These are phyloP conservation scores for Zoanthus solanderi DNA, from an alignment of 92 coral and sea anemone genomes.

Conservation along the genomic window DNA sequence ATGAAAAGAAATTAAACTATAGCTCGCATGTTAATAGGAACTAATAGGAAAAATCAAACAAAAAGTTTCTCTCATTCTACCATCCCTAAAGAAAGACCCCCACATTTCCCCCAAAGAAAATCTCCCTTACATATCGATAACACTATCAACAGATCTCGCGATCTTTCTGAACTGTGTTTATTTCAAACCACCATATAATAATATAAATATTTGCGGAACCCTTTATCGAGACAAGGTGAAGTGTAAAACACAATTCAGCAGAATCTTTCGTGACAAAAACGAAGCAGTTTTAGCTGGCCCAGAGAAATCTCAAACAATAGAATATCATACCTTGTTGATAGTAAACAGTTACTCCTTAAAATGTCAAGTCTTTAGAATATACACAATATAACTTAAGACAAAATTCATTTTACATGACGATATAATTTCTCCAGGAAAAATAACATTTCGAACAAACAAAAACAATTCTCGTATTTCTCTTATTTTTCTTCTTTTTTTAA, in stretches of 20 bases:
- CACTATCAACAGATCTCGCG: background rate
- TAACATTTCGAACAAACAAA: background rate
- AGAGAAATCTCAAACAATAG: slow-evolving; percentile 23
- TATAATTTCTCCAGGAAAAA: background rate
- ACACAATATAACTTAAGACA: background rate
- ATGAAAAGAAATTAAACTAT: too few relatives aligned
- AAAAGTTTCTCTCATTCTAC: too few relatives aligned
- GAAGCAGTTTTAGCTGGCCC: slow-evolving; percentile 14
- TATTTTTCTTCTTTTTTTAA: background rate
- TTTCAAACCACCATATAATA: slow-evolving; percentile 25
- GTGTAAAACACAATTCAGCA: slow-evolving; percentile 26
- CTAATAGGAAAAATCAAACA: too few relatives aligned
- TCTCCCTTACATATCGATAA: background rate
- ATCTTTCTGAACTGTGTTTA: slow-evolving; percentile 26
- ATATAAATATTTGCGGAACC: slow-evolving; percentile 33
- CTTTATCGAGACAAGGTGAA: slow-evolving; percentile 18
- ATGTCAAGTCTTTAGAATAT: background rate
- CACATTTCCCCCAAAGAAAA: too few relatives aligned
- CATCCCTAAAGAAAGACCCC: too few relatives aligned
- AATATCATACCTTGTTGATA: slow-evolving; percentile 1
- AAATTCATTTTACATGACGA: background rate
- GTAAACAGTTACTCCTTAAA: slow-evolving; percentile 16
- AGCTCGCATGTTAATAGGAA: too few relatives aligned
- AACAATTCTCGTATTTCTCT: background rate
- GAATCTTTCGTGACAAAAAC: slow-evolving; percentile 4